A percentile compares a stretch with the other conserved stretches of the same genome.
Conservation (phyloP, 2,797 vertebrate species). For the Mus spretus region DNA sequence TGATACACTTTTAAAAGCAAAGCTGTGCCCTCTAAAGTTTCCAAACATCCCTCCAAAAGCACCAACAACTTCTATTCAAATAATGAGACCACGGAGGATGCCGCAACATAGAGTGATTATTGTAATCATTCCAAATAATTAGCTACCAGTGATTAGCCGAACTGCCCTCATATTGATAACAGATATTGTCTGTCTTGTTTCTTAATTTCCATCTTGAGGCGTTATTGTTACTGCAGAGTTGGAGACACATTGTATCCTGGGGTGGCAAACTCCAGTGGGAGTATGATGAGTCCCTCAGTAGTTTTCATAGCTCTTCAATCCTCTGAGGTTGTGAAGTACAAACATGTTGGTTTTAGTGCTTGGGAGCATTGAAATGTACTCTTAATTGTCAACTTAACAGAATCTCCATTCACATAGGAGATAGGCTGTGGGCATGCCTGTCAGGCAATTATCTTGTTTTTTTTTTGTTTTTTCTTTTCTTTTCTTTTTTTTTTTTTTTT, state of each 20-base stretch:
- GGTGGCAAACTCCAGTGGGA: not conserved
- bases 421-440: too few species aligned
- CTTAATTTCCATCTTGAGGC: conserved; percentile 46
- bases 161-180: conserved; percentile 1
- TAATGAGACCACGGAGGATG: too few species aligned
- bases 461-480: not conserved
- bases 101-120: not conserved
- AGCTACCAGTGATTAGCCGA: not conserved
- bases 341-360: not conserved
- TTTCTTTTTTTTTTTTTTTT: too few species aligned
- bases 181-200: conserved; percentile 13
- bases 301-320: not conserved
- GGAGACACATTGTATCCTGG: not conserved
- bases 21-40: not conserved
- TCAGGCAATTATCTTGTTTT: not conserved
- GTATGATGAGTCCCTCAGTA: not conserved
- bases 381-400: not conserved
- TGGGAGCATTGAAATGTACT: not conserved
- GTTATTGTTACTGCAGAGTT: not conserved
- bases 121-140: conserved; percentile 55
- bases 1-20: not conserved
- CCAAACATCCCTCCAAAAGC: not conserved
- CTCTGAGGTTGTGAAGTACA: not conserved
- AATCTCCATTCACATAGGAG: not conserved
- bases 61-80: not conserved